phyloP scores from a whole-genome alignment of 2,797 vertebrate species.

The Thaleichthys pacificus region DNA sequence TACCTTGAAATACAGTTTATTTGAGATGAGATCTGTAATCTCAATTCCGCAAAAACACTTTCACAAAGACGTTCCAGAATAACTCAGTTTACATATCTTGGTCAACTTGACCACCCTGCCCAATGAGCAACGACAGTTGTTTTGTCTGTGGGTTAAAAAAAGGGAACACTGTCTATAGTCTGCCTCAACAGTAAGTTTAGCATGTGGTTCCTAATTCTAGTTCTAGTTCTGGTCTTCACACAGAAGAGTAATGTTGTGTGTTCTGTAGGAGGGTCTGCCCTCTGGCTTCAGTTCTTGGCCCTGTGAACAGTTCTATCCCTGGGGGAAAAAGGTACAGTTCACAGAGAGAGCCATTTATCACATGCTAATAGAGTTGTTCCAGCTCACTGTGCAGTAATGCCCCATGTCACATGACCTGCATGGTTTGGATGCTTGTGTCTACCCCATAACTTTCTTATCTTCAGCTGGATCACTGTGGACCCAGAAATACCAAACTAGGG shows the following conservation, averaged over 20 bases:
- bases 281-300: neutral
- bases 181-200: no score
- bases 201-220: no score
- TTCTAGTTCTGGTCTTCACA: neutral
- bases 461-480: neutral
- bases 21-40: conserved; percentile 11
- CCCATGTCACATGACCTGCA: conserved; percentile 1
- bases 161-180: no score
- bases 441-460: neutral
- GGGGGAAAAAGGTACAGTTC: conserved; percentile 8
- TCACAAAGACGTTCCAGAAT: neutral
- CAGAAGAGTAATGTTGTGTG: neutral
- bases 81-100: neutral
- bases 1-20: conserved; percentile 4
- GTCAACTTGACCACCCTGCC: no score
- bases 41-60: no score
- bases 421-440: no score
- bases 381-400: neutral
- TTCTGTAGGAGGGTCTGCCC: neutral
- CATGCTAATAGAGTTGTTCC: conserved; percentile 2
- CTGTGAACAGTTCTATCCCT: neutral
- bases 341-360: conserved; percentile 9
- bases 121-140: no score
- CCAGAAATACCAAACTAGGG: no score
- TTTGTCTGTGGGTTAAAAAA: no score